Base-by-base conservation (phyloP, 2,797 vertebrate genomes). In the Pachyuromys duprasi region DNA sequence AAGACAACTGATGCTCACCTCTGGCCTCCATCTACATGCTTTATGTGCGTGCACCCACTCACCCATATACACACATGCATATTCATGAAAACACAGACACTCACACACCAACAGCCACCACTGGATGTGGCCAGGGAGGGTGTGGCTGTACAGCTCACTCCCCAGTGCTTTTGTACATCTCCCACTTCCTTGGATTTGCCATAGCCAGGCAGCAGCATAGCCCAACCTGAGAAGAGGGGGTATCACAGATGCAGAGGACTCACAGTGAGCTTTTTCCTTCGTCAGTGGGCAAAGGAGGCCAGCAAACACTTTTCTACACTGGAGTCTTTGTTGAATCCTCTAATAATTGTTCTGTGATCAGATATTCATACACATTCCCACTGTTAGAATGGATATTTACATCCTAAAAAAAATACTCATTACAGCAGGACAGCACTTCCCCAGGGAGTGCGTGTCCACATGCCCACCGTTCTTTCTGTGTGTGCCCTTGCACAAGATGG, bases 401-500 rank as follows among this genome's bases (percentile, higher is more conserved):
- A 91, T 76, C 39, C 15, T 57, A 57, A 20, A 79, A 76, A 95
- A 95, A 80, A 89, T 36, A 42, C 86, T n/a, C 79, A 5, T 74
- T 70, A 72, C 33, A 22, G 63, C 84, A 79, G 55, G 95, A 75
- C 5, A 39, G 49, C 36, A 33, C 42, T 83, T 91, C 60, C 76
- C 76, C 91, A 13, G 53, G 92, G 94, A 96, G 67, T 8, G 1
- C 14, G 4, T 67, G 62, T 33, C 63, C 42, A 39, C 22, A 60
- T 90, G 36, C 63, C 90, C 92, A 18, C 49, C 39, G n/a, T 89
- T 88, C 63, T 91, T 91, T 83, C 69, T n/a, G 6, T 0, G 1
- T 49, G 57, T 82, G 86, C 78, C 84, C 93, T 97, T 91, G 81
- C 79, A 96, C 69, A 78, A 89, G 93, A 87, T 70, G 90, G 62